A percentile compares a stretch with the other conserved stretches of the same genome.
These are phyloP conservation scores for Pachymerium ferrugineum DNA, from an alignment of 2,888 invertebrate genomes.

Conservation along the genomic window DNA sequence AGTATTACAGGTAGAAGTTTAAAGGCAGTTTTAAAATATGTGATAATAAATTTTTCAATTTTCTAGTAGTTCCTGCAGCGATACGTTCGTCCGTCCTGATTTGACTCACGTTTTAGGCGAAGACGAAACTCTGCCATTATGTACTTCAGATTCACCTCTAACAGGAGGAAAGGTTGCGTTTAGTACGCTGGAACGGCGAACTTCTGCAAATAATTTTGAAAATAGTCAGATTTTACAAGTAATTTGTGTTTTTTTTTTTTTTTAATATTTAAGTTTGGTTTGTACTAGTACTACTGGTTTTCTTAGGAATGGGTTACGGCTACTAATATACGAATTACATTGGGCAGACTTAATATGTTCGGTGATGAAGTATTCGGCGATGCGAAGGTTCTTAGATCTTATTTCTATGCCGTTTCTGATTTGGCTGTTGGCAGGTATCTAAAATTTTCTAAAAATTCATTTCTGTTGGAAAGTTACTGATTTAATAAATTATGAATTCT, in stretches of 20 bases:
- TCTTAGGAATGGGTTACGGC: conserved; percentile 90
- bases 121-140: conserved; percentile 86
- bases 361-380: conserved; percentile 96
- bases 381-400: conserved; percentile 82
- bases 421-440: conserved; percentile 59
- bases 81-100: conserved; percentile 81
- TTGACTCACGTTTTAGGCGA: conserved; percentile 64
- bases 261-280: conserved; percentile 34
- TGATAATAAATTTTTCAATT: conserved; percentile 23
- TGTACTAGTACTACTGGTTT: conserved; percentile 47
- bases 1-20: conserved; percentile 68
- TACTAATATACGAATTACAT: conserved; percentile 80
- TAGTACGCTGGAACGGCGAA: conserved; percentile 88
- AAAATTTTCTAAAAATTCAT: background rate
- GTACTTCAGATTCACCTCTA: conserved; percentile 94
- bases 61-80: conserved; percentile 79
- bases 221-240: conserved; percentile 84
- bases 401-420: conserved; percentile 82
- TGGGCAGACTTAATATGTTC: conserved; percentile 93
- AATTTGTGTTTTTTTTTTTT: too few species aligned
- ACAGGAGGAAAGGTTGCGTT: conserved; percentile 92
- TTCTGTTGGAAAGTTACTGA: too few species aligned
- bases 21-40: background rate
- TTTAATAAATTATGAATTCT: too few species aligned
- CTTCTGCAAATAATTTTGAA: conserved; percentile 87